A percentile compares a stretch with the other conserved stretches of the same genome.
phyloP scores from a whole-genome alignment of 2,888 invertebrate species.

The Drosophila kambysellisi region DNA sequence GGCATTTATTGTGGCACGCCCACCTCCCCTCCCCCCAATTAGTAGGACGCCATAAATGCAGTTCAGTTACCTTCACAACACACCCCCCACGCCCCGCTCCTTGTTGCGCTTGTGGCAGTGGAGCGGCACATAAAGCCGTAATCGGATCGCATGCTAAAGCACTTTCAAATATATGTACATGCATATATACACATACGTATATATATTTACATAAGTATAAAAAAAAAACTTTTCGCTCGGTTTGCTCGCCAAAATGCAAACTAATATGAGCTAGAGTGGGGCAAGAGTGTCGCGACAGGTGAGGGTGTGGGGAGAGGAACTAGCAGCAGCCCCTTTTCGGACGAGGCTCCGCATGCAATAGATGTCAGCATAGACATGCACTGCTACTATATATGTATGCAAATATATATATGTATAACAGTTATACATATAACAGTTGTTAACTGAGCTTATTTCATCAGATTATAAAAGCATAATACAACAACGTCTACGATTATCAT shows the following conservation, averaged over 20 bases:
- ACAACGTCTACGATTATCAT: conserved; percentile 21
- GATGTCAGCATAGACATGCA: conserved; percentile 33
- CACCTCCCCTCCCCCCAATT: conserved; percentile 38
- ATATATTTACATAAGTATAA: conserved; percentile 4
- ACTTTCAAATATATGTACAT: conserved; percentile 41
- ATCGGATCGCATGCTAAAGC: conserved; percentile 77
- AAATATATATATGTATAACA: conserved; percentile 5
- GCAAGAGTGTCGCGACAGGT: not conserved
- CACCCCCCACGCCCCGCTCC: not conserved
- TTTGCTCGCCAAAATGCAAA: conserved; percentile 27
- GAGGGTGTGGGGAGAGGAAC: not conserved
- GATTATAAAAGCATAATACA: conserved; percentile 33
- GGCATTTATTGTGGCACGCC: conserved; percentile 31
- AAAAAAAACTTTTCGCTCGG: conserved; percentile 51
- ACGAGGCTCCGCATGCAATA: conserved; percentile 46
- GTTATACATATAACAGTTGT: conserved; percentile 12
- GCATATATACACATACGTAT: not conserved
- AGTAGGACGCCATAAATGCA: conserved; percentile 39
- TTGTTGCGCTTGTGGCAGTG: conserved; percentile 50
- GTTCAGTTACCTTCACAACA: conserved; percentile 59
- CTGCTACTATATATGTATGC: conserved; percentile 1
- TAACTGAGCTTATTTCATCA: conserved; percentile 32
- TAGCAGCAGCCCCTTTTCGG: conserved; percentile 15
- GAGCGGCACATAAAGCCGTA: conserved; percentile 61
- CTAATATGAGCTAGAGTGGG: conserved; percentile 31